These are phyloP conservation scores for Odontamblyopus lacepedii DNA, from an alignment of 2,797 vertebrate genomes.

Conservation along the genomic window DNA sequence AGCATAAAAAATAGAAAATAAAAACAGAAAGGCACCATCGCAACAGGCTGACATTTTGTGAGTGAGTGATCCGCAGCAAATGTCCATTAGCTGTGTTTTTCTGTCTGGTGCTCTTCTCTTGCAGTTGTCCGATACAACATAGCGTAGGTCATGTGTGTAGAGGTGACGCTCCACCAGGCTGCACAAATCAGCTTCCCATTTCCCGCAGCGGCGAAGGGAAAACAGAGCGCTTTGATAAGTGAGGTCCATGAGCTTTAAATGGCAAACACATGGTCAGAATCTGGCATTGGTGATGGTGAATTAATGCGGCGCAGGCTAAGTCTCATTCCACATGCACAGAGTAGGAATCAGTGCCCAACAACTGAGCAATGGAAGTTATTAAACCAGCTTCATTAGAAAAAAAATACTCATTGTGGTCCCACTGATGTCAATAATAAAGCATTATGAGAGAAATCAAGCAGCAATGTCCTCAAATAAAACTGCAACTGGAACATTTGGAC, in stretches of 20 bases:
- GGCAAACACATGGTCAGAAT: constrained; percentile 32
- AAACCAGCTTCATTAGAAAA: constrained; percentile 62
- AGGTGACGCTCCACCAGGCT: constrained; percentile 46
- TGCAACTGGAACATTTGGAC: neutral
- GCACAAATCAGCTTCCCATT: constrained; percentile 60
- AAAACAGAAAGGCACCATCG: constrained; percentile 35
- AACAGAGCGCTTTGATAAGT: constrained; percentile 42
- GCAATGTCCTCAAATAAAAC: neutral
- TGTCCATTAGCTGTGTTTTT: constrained; percentile 60
- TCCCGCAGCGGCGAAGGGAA: constrained; percentile 32
- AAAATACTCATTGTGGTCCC: constrained; percentile 47
- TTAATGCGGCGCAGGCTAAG: constrained; percentile 29
- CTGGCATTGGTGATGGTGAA: constrained; percentile 28
- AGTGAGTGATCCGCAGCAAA: constrained; percentile 70
- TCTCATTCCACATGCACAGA: constrained; percentile 50
- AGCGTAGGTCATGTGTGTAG: constrained; percentile 45
- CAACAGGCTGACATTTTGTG: constrained; percentile 69
- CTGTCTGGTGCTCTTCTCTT: constrained; percentile 54
- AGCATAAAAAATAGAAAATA: constrained; percentile 4
- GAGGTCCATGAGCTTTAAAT: constrained; percentile 23
- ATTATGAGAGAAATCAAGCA: constrained; percentile 7
- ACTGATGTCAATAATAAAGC: constrained; percentile 31
- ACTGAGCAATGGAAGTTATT: constrained; percentile 57
- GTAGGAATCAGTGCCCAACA: constrained; percentile 68
- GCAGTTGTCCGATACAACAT: constrained; percentile 42